These are phyloP conservation scores for Eubasilissa splendida DNA, from an alignment of 2,888 invertebrate genomes.

Conservation along the genomic window DNA sequence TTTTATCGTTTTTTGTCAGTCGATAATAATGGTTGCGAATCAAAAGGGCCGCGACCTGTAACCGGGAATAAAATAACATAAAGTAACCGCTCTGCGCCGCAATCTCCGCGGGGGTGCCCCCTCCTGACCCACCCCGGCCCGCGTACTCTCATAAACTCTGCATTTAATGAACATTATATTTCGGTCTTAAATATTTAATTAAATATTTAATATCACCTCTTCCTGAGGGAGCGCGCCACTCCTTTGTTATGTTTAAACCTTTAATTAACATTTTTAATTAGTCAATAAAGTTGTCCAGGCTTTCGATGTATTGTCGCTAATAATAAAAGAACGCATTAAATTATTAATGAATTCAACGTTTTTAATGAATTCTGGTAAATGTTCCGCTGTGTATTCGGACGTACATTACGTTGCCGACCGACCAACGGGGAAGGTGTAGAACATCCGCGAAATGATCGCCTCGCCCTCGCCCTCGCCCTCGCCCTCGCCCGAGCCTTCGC, in stretches of 20 bases:
- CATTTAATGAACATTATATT: conserved; percentile 51
- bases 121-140: not conserved
- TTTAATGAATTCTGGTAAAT: no score
- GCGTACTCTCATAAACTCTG: conserved; percentile 23
- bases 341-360: no score
- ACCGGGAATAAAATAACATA: conserved; percentile 24
- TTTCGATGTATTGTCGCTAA: no score
- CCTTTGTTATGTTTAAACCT: conserved; percentile 4
- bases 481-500: no score
- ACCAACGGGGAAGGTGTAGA: no score
- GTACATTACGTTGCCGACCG: no score
- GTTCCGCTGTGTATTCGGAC: no score
- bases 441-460: no score
- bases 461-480: no score
- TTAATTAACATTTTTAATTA: conserved; percentile 26
- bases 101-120: not conserved
- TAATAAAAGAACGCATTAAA: no score
- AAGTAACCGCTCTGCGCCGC: not conserved
- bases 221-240: not conserved
- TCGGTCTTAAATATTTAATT: conserved; percentile 54
- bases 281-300: not conserved
- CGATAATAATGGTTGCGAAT: no score
- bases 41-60: not conserved
- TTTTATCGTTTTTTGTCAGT: no score
- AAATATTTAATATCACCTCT: conserved; percentile 44